phyloP scores from a whole-genome alignment of 1,140 invertebrate genomes.

The Chironomus striatipennis region DNA sequence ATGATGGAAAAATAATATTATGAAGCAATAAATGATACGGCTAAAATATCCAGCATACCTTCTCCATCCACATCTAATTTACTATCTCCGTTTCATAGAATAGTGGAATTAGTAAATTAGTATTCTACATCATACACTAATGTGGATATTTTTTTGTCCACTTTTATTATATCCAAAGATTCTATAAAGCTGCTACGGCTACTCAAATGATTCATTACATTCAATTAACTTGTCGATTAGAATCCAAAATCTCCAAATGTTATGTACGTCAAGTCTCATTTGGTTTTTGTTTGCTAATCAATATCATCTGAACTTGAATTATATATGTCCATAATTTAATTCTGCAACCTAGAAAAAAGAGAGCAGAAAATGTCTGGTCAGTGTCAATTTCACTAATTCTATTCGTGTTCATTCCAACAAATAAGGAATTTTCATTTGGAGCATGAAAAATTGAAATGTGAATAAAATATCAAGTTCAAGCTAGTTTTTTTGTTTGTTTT shows the following conservation, averaged over 20 bases:
- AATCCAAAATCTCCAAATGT: neutral
- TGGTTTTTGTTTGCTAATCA: neutral
- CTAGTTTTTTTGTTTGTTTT: no score
- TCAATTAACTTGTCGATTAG: neutral
- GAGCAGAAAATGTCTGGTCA: neutral
- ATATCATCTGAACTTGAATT: no score
- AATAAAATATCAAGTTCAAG: neutral
- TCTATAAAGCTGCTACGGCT: no score
- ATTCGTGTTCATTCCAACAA: no score
- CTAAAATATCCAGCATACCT: no score
- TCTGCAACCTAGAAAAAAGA: constrained; percentile 4
- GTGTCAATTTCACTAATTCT: neutral
- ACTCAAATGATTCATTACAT: constrained; percentile 1
- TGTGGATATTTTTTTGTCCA: no score
- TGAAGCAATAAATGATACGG: no score
- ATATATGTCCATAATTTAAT: neutral
- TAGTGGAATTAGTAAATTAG: neutral
- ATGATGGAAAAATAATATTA: no score
- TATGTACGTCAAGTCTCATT: neutral
- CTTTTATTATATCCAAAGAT: no score
- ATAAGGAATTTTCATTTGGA: neutral
- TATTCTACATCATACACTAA: neutral
- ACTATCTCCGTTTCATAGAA: no score
- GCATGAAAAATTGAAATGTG: neutral
- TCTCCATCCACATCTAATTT: no score